Conservation (phyloP, 2,113 vertebrate species). For the Eurystomus gularis region DNA sequence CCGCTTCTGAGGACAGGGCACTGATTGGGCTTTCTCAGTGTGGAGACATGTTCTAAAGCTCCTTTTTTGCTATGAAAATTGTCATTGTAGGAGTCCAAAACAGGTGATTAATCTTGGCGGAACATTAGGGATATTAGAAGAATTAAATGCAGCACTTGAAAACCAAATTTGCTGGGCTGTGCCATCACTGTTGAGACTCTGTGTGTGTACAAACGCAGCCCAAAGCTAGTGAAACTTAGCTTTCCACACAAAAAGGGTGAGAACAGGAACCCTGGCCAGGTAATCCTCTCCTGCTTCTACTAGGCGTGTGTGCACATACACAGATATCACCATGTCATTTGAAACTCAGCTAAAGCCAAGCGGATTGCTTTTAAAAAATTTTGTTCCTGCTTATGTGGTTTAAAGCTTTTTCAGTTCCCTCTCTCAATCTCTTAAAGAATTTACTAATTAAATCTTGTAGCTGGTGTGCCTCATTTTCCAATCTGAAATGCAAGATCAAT, state of each 20-base stretch:
- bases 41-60: neutral
- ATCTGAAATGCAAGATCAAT: constrained; percentile 38
- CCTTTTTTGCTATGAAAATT: neutral
- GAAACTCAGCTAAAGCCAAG: neutral
- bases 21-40: neutral
- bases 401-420: constrained; percentile 47
- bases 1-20: neutral
- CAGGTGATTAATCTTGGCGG: neutral
- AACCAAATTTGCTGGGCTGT: neutral
- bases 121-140: neutral
- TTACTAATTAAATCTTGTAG: neutral
- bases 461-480: constrained; percentile 35
- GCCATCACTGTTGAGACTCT: neutral
- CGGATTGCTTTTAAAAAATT: neutral
- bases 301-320: neutral
- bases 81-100: neutral
- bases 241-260: neutral
- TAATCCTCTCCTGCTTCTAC: neutral
- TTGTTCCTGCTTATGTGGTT: neutral
- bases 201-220: neutral
- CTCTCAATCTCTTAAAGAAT: constrained; percentile 31
- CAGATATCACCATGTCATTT: neutral
- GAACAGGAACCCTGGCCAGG: neutral
- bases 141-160: neutral
- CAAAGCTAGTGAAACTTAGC: neutral